These are phyloP conservation scores for Vanessa tameamea DNA, from an alignment of 1,140 invertebrate genomes.

Conservation along the genomic window DNA sequence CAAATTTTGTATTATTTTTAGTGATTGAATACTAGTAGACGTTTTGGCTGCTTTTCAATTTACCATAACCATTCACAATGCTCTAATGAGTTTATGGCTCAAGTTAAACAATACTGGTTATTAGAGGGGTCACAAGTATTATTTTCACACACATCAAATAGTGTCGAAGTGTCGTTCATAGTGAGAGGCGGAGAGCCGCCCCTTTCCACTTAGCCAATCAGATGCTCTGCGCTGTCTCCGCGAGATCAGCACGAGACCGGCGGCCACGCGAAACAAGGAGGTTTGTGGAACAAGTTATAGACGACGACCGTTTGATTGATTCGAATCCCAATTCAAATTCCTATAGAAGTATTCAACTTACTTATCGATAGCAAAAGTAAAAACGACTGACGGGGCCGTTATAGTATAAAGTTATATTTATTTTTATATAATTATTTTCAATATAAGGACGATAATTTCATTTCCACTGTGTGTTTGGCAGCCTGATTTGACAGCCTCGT, in stretches of 20 bases:
- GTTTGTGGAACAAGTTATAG: constrained; percentile 23
- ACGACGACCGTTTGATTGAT: constrained; percentile 16
- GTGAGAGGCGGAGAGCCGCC: constrained; percentile 59
- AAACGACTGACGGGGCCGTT: too few species aligned
- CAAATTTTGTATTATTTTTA: too few species aligned
- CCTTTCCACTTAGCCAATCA: constrained; percentile 67
- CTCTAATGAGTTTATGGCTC: not conserved
- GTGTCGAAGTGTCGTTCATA: constrained; percentile 29
- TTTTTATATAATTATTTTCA: too few species aligned
- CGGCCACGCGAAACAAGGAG: constrained; percentile 29
- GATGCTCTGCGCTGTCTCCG: constrained; percentile 51
- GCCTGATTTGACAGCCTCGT: too few species aligned
- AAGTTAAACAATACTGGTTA: not conserved
- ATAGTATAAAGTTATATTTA: too few species aligned
- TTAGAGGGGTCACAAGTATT: constrained; percentile 14
- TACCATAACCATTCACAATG: too few species aligned
- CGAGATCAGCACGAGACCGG: constrained; percentile 40
- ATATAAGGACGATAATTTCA: too few species aligned
- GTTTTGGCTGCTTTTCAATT: too few species aligned
- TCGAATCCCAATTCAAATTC: too few species aligned
- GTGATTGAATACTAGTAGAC: not conserved
- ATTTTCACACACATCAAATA: constrained; percentile 26
- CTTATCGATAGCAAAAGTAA: too few species aligned
- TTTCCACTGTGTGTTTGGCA: too few species aligned
- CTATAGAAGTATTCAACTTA: too few species aligned